Evolutionary conservation across 92 coral and sea anemone species (phyloP), one percentile per base, ranked within the genome.

Genomic region (Umimayanthus kanabou): DNA sequence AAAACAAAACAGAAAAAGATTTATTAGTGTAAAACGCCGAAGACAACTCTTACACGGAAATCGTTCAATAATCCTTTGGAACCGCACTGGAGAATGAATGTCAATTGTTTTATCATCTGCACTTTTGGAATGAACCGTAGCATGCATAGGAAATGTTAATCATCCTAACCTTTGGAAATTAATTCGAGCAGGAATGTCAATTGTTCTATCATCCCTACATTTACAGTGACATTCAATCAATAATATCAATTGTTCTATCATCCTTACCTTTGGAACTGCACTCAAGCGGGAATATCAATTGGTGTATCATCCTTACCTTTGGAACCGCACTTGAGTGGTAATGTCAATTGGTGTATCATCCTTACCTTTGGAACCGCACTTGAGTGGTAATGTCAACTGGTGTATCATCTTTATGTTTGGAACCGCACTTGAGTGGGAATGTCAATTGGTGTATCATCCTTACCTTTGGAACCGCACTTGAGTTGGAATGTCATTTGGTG

Each of bases 351-450:
- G 0, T 61, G 1, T 30, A 33, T 22, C 55, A 11, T 2, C 53
- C 95, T 75, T 83, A 95, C 99, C 94, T 97, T 74, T 97, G 98
- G 81, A 97, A 97, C 64, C 99, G 94, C 50, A 94, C 93, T 23
- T 98, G 92, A 10, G 99, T 98, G 22, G 97, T 67, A 14, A 90
- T 92, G 77, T 95, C 95, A 83, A 94, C 67, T 76, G 99, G 99
- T 8, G 99, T 97, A 33, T 33, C 37, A 33, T 33, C 37, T 33
- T 33, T 16, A 33, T 2, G 1, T 33, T 33, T 33, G 37, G 0
- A 33, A 33, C 37, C 37, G 37, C 37, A 33, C 37, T 33, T 2
- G 37, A 0, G 37, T 33, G 37, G 37, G 37, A 33, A 33, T 33
- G 37, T 33, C 37, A 33, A 33, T 33, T 33, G 37, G 37, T 33